Percentiles rank a stretch among this genome's conserved stretches.
Conservation (phyloP, 2,113 vertebrate species). For the Oxygymnocypris stewartii region DNA sequence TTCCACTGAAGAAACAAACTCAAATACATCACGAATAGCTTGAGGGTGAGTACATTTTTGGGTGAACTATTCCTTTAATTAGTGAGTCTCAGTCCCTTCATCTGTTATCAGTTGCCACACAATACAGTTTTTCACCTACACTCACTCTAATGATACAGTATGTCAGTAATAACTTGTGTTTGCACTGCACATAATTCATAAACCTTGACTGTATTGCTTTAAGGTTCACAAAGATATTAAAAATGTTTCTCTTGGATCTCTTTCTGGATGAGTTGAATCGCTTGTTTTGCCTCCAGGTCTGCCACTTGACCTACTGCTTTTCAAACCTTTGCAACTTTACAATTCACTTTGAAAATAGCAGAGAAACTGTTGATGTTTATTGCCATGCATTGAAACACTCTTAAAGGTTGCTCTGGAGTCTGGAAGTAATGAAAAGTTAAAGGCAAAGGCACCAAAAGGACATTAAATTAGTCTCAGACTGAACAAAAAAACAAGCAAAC, state of each 20-base stretch:
- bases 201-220: background rate
- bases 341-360: background rate
- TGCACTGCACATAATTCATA: background rate
- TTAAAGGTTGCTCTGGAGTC: background rate
- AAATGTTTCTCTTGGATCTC: background rate
- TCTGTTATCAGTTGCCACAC: background rate
- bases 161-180: background rate
- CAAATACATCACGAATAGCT: too few relatives aligned
- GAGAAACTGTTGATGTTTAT: background rate
- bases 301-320: constrained; percentile 2
- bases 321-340: background rate
- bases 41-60: background rate
- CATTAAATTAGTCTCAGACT: constrained; percentile 11
- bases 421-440: constrained; percentile 18
- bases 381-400: background rate
- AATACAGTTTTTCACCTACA: background rate
- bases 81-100: background rate
- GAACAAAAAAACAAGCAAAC: background rate
- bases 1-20: background rate
- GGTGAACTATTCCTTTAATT: background rate
- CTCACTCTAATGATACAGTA: background rate
- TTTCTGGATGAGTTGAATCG: constrained; percentile 1
- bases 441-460: background rate
- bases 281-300: constrained; percentile 1
- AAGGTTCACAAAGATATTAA: background rate